A percentile compares a stretch with the other conserved stretches of the same genome.
These are phyloP conservation scores for Perca fluviatilis DNA, from an alignment of 2,113 vertebrate species.

Conservation along the genomic window DNA sequence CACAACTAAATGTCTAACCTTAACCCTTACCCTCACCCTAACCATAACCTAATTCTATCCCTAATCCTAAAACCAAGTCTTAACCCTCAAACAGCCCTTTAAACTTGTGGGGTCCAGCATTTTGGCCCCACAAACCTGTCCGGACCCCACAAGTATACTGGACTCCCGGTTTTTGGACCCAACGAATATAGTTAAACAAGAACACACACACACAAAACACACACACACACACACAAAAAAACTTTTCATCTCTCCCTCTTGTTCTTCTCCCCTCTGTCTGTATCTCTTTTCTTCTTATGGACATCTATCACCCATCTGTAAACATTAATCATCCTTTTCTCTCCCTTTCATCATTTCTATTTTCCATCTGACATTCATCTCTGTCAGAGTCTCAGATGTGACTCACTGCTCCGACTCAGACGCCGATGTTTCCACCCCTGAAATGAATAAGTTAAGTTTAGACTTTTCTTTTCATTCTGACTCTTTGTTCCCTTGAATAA, in stretches of 20 bases:
- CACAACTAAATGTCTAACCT: too few species aligned
- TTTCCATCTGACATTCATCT: conserved; percentile 40
- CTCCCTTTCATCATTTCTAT: background rate
- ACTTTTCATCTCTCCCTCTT: background rate
- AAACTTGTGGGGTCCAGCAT: too few species aligned
- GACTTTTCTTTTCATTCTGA: background rate
- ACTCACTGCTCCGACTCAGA: conserved; percentile 31
- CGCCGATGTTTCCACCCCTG: background rate
- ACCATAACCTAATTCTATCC: too few species aligned
- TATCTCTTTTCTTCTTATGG: background rate
- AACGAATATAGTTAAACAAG: too few species aligned
- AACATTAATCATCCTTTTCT: conserved; percentile 11
- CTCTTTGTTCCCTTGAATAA: background rate
- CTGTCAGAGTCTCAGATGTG: conserved; percentile 13
- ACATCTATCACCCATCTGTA: background rate
- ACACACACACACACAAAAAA: too few species aligned
- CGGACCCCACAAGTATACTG: too few species aligned
- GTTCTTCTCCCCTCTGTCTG: background rate
- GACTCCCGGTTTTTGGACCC: too few species aligned
- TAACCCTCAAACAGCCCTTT: too few species aligned
- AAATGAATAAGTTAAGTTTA: background rate
- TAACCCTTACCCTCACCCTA: too few species aligned
- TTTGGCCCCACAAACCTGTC: too few species aligned
- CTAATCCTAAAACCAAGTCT: too few species aligned
- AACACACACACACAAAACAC: too few species aligned